Evolutionary conservation across 2,888 invertebrate species (phyloP).

Genomic region (Leucania comma): DNA sequence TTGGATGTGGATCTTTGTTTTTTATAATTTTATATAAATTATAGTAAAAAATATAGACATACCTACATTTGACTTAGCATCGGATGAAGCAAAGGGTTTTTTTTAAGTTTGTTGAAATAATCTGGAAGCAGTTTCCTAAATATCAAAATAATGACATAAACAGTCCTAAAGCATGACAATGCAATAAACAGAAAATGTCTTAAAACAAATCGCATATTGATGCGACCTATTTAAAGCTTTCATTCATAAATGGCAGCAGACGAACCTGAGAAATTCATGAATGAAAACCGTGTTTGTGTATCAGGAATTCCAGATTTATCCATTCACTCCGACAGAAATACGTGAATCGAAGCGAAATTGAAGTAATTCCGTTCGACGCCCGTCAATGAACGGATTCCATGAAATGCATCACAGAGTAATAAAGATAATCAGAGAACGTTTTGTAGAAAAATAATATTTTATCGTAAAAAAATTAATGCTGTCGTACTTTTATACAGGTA

Average conservation of each 20-base stretch:
- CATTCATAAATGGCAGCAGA: conserved; percentile 25
- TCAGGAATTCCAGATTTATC: neutral
- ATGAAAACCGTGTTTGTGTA: neutral
- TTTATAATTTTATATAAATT: no score
- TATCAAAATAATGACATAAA: neutral
- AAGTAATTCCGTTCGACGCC: neutral
- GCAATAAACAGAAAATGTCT: neutral
- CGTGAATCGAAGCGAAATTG: neutral
- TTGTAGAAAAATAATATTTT: neutral
- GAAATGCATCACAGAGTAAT: conserved; percentile 15
- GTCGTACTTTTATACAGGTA: neutral
- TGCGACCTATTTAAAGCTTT: neutral
- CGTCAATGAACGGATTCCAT: conserved; percentile 15
- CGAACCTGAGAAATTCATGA: conserved; percentile 6
- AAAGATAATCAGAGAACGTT: neutral
- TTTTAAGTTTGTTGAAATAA: neutral
- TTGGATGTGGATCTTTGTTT: no score
- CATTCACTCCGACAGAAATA: neutral
- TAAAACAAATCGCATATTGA: neutral
- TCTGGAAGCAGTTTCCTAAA: neutral
- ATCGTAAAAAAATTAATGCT: neutral
- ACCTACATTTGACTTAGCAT: neutral
- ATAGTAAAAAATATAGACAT: neutral
- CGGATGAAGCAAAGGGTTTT: neutral
- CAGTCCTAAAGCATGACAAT: neutral